Evolutionary conservation across 2,888 invertebrate species (phyloP).

Genomic region (Melieria picta): DNA sequence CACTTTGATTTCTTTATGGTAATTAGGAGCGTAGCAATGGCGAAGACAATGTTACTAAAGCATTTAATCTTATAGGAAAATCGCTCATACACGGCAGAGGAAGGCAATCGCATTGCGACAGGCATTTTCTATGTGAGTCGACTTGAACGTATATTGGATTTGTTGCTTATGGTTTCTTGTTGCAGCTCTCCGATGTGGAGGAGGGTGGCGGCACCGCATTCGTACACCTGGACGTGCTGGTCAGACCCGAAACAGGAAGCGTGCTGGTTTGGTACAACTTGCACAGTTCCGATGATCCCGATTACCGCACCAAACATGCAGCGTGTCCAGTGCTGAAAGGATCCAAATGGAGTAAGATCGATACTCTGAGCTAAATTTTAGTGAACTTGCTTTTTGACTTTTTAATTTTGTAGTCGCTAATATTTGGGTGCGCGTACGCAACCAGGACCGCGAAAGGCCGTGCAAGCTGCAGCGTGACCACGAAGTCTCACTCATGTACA

Average conservation of each 20-base stretch:
- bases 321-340: constrained; percentile 60
- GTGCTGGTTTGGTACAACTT: constrained; percentile 64
- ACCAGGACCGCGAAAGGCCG: constrained; percentile 78
- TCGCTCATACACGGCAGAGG: constrained; percentile 56
- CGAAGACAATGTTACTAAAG: background rate
- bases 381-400: constrained; percentile 36
- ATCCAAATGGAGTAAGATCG: constrained; percentile 57
- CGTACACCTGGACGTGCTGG: constrained; percentile 82
- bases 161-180: constrained; percentile 57
- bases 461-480: constrained; percentile 63
- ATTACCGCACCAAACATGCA: constrained; percentile 59
- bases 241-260: constrained; percentile 83
- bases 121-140: constrained; percentile 92
- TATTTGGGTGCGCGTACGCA: constrained; percentile 86
- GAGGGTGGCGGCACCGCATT: constrained; percentile 98
- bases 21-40: background rate
- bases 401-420: constrained; percentile 73
- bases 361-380: background rate
- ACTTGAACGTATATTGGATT: background rate
- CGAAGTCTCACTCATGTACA: constrained; percentile 51
- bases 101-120: constrained; percentile 93
- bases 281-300: constrained; percentile 54
- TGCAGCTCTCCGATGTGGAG: constrained; percentile 93
- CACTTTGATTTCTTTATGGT: constrained; percentile 70
- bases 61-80: constrained; percentile 64